These are phyloP conservation scores for Steinernema khuongi DNA, from an alignment of 1,140 invertebrate species.

Conservation along the genomic window DNA sequence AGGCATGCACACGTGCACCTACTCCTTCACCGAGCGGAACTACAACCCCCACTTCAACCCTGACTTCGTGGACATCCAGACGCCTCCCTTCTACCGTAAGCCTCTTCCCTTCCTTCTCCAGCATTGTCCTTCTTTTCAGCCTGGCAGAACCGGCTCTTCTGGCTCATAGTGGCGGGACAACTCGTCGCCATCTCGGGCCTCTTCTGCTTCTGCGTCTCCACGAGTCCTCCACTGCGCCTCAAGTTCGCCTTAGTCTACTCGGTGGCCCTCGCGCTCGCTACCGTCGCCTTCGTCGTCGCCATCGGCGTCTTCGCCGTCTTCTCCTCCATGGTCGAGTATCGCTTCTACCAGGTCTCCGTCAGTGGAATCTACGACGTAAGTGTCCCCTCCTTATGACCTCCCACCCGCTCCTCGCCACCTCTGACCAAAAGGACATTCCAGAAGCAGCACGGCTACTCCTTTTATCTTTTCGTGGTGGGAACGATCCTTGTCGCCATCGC, in stretches of 20 bases:
- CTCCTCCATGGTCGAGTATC: slow-evolving; percentile 38
- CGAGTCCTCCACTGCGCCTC: neutral
- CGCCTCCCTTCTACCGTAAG: slow-evolving; percentile 39
- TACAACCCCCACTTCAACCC: slow-evolving; percentile 33
- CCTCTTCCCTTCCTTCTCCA: neutral
- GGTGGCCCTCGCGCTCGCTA: slow-evolving; percentile 13
- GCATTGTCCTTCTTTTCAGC: slow-evolving; percentile 6
- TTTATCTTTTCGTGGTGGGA: slow-evolving; percentile 25
- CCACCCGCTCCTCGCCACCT: neutral
- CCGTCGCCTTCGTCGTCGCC: slow-evolving; percentile 28
- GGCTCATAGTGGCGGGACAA: neutral
- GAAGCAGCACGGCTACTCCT: slow-evolving; percentile 38
- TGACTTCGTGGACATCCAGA: slow-evolving; percentile 35
- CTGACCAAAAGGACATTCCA: slow-evolving; percentile 14
- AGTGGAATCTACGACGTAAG: slow-evolving; percentile 37
- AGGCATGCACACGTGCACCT: slow-evolving; percentile 40
- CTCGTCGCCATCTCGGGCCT: neutral
- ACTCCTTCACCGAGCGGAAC: slow-evolving; percentile 34
- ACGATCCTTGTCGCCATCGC: slow-evolving; percentile 27
- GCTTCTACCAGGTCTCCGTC: slow-evolving; percentile 39
- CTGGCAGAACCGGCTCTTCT: slow-evolving; percentile 4
- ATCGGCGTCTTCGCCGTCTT: slow-evolving; percentile 32
- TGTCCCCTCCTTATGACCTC: neutral
- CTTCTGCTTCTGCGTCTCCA: slow-evolving; percentile 9
- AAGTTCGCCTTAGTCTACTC: neutral